phyloP scores from a whole-genome alignment of 1,140 invertebrate genomes.

The Drosophila nigrodunni region DNA sequence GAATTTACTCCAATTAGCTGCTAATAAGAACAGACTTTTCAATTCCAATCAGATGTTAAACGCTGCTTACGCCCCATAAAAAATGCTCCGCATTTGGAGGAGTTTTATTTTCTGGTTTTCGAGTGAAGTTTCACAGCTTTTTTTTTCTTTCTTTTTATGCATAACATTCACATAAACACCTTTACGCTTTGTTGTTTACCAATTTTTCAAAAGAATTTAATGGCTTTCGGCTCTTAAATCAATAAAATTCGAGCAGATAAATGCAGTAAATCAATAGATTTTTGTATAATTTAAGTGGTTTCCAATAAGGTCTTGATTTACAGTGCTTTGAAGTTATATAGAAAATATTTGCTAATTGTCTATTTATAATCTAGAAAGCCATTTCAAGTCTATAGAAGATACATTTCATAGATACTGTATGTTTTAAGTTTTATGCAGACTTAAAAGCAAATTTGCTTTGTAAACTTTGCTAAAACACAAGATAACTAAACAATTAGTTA shows the following conservation, averaged over 20 bases:
- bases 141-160: not conserved
- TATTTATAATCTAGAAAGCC: not conserved
- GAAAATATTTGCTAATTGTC: not conserved
- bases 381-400: not conserved
- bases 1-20: too few relatives aligned
- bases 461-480: too few relatives aligned
- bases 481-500: too few relatives aligned
- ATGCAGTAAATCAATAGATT: conserved; percentile 9
- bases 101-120: conserved; percentile 16
- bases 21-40: too few relatives aligned
- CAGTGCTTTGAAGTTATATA: not conserved
- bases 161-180: conserved; percentile 13
- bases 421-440: too few relatives aligned
- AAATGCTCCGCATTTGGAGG: conserved; percentile 5
- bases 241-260: conserved; percentile 3
- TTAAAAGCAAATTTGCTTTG: too few relatives aligned
- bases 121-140: conserved; percentile 10
- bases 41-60: too few relatives aligned
- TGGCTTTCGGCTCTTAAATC: conserved; percentile 9
- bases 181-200: conserved; percentile 16
- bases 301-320: conserved; percentile 8
- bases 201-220: conserved; percentile 7
- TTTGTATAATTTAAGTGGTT: not conserved
- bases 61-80: not conserved
- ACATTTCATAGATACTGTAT: too few relatives aligned